Conservation (phyloP, 2,113 vertebrate species). For the Nothobranchius kuhntae region DNA sequence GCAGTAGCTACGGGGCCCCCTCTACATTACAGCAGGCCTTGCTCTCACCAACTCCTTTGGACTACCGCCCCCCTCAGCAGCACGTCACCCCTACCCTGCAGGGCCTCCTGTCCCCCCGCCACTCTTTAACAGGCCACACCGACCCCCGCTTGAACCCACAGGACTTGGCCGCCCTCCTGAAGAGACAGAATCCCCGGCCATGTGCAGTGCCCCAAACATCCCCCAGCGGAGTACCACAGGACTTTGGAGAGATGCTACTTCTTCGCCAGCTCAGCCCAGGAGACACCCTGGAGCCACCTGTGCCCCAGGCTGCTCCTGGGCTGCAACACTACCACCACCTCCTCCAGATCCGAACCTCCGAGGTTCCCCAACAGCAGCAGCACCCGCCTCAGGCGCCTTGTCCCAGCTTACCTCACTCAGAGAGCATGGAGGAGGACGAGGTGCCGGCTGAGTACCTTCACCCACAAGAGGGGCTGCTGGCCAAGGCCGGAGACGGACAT, state of each 20-base stretch:
- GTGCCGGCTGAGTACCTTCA: slow-evolving; percentile 79
- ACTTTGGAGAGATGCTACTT: slow-evolving; percentile 86
- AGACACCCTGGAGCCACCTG: slow-evolving; percentile 80
- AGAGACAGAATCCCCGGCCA: slow-evolving; percentile 80
- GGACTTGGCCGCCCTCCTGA: slow-evolving; percentile 91
- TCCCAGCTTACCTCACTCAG: slow-evolving; percentile 84
- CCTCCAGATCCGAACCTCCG: slow-evolving; percentile 87
- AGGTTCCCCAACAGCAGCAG: slow-evolving; percentile 57
- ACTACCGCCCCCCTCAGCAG: slow-evolving; percentile 89
- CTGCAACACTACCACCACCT: slow-evolving; percentile 89
- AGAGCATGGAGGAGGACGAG: slow-evolving; percentile 98
- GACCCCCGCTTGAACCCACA: slow-evolving; percentile 89
- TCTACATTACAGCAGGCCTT: slow-evolving; percentile 96
- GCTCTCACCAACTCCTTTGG: slow-evolving; percentile 91
- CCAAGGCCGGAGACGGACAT: slow-evolving; percentile 85
- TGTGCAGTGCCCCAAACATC: slow-evolving; percentile 71
- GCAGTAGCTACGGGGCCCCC: slow-evolving; percentile 71
- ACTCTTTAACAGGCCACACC: slow-evolving; percentile 91
- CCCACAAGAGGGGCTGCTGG: slow-evolving; percentile 82
- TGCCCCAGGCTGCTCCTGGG: slow-evolving; percentile 67
- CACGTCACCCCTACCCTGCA: slow-evolving; percentile 95
- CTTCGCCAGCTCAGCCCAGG: slow-evolving; percentile 90
- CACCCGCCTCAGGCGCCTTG: slow-evolving; percentile 65
- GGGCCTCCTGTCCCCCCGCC: slow-evolving; percentile 95
- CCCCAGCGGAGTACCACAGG: slow-evolving; percentile 73